A percentile compares a stretch with the other conserved stretches of the same genome.
Evolutionary conservation across 2,888 invertebrate species (phyloP).

Genomic region (Clepsis dumicolana): DNA sequence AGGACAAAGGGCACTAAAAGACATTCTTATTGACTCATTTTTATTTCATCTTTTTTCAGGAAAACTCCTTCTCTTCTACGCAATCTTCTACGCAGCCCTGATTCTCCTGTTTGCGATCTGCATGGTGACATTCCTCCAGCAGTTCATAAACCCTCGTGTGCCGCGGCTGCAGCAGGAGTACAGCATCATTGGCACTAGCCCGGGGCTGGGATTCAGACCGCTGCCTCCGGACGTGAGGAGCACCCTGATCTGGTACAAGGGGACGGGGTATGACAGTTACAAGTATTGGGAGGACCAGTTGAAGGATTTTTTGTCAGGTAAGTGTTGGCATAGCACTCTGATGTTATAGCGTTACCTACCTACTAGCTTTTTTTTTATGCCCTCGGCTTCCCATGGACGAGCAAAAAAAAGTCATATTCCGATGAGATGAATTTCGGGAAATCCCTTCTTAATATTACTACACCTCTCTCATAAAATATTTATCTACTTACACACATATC

Average conservation of each 20-base stretch:
- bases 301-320: slow-evolving; percentile 92
- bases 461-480: too few species aligned
- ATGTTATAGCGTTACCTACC: too few species aligned
- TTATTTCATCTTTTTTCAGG: slow-evolving; percentile 80
- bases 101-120: slow-evolving; percentile 96
- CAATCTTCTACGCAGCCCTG: slow-evolving; percentile 95
- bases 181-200: slow-evolving; percentile 96
- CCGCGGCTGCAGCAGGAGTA: slow-evolving; percentile 94
- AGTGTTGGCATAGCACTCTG: slow-evolving; percentile 53
- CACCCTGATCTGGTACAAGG: slow-evolving; percentile 97
- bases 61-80: slow-evolving; percentile 96
- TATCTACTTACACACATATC: too few species aligned
- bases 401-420: too few species aligned
- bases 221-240: slow-evolving; percentile 96
- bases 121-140: slow-evolving; percentile 96
- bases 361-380: slow-evolving; percentile 26
- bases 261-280: slow-evolving; percentile 91
- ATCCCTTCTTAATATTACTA: too few species aligned
- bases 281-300: slow-evolving; percentile 93
- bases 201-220: slow-evolving; percentile 98
- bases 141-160: slow-evolving; percentile 94
- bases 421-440: too few species aligned
- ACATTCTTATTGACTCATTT: background rate
- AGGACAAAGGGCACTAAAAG: too few species aligned
- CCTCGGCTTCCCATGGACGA: too few species aligned